Conservation (phyloP, 2,113 vertebrate species). For the Manacus vitellinus region DNA sequence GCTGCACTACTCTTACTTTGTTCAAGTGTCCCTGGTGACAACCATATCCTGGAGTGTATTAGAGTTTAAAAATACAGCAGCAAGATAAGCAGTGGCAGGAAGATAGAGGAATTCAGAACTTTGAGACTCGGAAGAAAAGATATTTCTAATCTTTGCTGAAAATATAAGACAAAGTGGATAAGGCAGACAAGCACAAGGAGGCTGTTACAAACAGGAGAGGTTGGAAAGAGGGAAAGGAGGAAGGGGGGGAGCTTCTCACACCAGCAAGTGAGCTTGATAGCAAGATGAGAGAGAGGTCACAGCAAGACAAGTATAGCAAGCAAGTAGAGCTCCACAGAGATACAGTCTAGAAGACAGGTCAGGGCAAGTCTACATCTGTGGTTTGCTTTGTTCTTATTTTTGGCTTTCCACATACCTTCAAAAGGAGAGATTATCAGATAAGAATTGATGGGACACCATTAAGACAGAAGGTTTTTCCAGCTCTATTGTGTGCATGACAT, state of each 20-base stretch:
- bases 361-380: slow-evolving; percentile 24
- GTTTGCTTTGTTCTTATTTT: slow-evolving; percentile 63
- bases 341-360: slow-evolving; percentile 23
- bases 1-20: slow-evolving; percentile 9
- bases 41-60: slow-evolving; percentile 28
- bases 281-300: slow-evolving; percentile 38
- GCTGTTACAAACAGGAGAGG: slow-evolving; percentile 1
- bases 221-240: neutral
- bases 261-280: neutral
- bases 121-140: slow-evolving; percentile 23
- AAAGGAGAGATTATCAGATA: slow-evolving; percentile 56
- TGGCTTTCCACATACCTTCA: slow-evolving; percentile 50
- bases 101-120: slow-evolving; percentile 57
- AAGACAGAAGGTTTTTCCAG: slow-evolving; percentile 52
- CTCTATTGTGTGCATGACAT: slow-evolving; percentile 57
- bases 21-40: slow-evolving; percentile 34
- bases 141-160: slow-evolving; percentile 59
- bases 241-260: slow-evolving; percentile 5
- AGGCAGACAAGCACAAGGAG: neutral
- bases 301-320: slow-evolving; percentile 19
- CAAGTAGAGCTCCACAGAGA: slow-evolving; percentile 12
- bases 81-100: slow-evolving; percentile 50
- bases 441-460: slow-evolving; percentile 57
- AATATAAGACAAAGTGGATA: slow-evolving; percentile 55
- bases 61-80: slow-evolving; percentile 49